Conservation (phyloP, 2,113 vertebrate genomes). For the Thryonomys swinderianus region DNA sequence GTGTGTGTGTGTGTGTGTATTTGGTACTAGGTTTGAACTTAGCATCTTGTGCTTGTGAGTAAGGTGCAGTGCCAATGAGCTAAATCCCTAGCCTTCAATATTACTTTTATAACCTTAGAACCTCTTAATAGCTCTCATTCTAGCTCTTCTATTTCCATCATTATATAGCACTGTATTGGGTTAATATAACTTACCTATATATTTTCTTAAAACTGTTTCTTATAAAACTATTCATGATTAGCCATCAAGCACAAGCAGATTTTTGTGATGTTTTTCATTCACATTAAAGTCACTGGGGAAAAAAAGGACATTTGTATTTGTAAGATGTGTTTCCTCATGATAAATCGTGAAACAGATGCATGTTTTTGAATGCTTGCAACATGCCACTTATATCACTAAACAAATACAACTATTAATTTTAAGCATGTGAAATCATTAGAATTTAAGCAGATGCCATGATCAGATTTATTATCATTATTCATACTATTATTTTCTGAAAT, state of each 20-base stretch:
- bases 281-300: background rate
- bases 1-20: too few relatives aligned
- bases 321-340: background rate
- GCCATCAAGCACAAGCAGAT: background rate
- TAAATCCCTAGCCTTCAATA: background rate
- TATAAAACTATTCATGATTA: background rate
- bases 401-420: background rate
- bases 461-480: background rate
- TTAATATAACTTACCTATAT: background rate
- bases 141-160: background rate
- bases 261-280: background rate
- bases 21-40: too few relatives aligned
- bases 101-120: constrained; percentile 16
- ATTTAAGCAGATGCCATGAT: background rate
- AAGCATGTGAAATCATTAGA: background rate
- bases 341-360: background rate
- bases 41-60: too few relatives aligned
- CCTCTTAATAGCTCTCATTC: background rate
- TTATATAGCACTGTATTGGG: background rate
- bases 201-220: background rate
- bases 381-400: background rate
- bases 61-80: too few relatives aligned
- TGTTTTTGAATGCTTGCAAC: background rate
- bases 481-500: background rate
- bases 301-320: background rate